phyloP scores from a whole-genome alignment of 2,113 vertebrate genomes.

The Megaceryle torquata region DNA sequence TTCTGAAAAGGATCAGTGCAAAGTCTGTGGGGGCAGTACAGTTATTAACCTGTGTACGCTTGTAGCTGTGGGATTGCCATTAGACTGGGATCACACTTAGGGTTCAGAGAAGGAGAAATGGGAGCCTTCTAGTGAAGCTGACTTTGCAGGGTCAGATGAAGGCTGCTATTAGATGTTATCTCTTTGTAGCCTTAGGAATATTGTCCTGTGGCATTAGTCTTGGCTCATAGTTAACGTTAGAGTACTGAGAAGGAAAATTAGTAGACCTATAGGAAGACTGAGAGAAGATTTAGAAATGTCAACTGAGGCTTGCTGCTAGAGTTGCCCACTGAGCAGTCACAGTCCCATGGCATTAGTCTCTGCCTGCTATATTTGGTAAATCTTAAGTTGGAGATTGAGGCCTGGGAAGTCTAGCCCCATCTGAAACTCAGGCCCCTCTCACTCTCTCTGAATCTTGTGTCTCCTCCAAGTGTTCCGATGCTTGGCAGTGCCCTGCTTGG shows the following conservation, averaged over 20 bases:
- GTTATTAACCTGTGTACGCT: neutral
- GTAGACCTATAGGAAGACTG: neutral
- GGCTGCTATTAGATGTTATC: neutral
- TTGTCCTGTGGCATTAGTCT: neutral
- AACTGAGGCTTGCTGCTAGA: neutral
- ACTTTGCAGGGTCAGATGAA: neutral
- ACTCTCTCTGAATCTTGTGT: accelerated
- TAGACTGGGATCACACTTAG: neutral
- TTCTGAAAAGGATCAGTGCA: neutral
- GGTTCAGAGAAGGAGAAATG: neutral
- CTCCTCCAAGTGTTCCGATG: neutral
- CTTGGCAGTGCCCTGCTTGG: neutral
- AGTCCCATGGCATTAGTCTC: neutral
- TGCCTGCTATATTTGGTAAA: too few relatives aligned
- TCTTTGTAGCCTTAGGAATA: neutral
- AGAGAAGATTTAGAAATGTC: neutral
- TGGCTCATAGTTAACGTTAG: neutral
- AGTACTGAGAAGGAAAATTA: neutral
- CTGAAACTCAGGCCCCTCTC: neutral
- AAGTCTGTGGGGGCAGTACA: neutral
- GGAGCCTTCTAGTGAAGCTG: neutral
- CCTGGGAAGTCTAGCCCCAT: too few relatives aligned
- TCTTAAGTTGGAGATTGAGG: neutral
- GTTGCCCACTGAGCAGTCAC: neutral
- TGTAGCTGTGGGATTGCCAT: neutral